These are phyloP conservation scores for Dicranocentrus wangi DNA, from an alignment of 2,888 invertebrate genomes.

Conservation along the genomic window DNA sequence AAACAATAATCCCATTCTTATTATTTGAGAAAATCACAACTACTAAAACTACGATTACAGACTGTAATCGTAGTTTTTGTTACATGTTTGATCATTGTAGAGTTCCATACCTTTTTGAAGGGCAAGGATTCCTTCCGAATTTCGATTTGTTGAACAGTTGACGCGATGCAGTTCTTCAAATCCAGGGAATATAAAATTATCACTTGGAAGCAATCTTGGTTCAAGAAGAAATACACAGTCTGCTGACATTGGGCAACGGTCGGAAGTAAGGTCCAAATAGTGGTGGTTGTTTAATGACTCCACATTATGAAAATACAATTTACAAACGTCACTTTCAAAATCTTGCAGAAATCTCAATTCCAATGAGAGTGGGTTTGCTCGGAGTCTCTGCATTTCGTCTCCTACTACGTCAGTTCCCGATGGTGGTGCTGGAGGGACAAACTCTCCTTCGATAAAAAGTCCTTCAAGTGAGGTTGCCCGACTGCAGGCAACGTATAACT, in stretches of 20 bases:
- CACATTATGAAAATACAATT: conserved; percentile 53
- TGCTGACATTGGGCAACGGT: conserved; percentile 13
- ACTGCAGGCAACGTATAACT: conserved; percentile 66
- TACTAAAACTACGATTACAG: too few relatives aligned
- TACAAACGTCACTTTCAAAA: neutral
- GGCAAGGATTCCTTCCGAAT: conserved; percentile 21
- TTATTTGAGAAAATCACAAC: too few relatives aligned
- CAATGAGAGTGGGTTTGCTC: conserved; percentile 18
- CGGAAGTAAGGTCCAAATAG: neutral
- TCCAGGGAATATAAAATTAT: neutral
- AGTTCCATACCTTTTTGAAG: too few relatives aligned
- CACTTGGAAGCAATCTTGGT: conserved; percentile 1
- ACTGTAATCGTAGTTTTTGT: neutral
- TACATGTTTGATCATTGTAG: neutral
- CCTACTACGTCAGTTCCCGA: conserved; percentile 28
- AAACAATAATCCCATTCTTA: neutral
- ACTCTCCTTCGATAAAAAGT: conserved; percentile 51
- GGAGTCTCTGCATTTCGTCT: conserved; percentile 31
- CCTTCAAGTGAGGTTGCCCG: conserved; percentile 46
- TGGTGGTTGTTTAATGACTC: conserved; percentile 20
- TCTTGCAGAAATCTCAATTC: conserved; percentile 51
- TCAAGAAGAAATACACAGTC: conserved; percentile 26
- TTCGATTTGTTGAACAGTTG: neutral
- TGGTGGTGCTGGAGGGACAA: conserved; percentile 22
- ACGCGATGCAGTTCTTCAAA: neutral